Conservation (phyloP, 2,888 invertebrate species). For the Eilema caniola region DNA sequence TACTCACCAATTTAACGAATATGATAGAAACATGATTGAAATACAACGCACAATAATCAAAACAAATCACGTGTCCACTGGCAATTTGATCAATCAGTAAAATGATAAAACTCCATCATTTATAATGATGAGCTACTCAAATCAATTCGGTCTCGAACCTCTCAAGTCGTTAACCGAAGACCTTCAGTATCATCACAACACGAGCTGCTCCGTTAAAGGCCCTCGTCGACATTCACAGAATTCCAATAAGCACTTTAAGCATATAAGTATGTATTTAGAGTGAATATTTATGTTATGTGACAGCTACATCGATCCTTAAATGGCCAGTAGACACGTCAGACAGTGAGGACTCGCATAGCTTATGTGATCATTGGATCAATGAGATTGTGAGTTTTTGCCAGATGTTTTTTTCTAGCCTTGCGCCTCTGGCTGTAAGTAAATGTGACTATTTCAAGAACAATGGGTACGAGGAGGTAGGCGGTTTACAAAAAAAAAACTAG, state of each 20-base stretch:
- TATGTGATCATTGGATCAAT: neutral
- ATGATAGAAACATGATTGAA: neutral
- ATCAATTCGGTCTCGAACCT: neutral
- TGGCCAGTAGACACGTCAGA: constrained; percentile 5
- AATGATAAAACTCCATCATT: neutral
- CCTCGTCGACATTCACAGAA: neutral
- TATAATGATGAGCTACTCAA: neutral
- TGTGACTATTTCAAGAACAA: neutral
- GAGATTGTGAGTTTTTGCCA: neutral
- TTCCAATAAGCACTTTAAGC: neutral
- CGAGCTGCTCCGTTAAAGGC: constrained; percentile 6
- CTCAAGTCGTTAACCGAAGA: constrained; percentile 5
- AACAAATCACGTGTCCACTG: constrained; percentile 7
- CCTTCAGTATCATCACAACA: neutral
- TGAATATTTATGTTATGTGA: constrained; percentile 2
- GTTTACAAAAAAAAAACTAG: neutral
- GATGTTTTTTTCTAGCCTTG: neutral
- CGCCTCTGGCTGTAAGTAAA: neutral
- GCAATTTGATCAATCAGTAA: neutral
- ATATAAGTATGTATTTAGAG: constrained; percentile 3
- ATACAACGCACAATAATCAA: constrained; percentile 2
- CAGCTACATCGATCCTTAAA: neutral
- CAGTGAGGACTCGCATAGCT: neutral
- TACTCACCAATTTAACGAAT: neutral
- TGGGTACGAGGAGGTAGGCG: neutral